These are phyloP conservation scores for Branchinecta lynchi DNA, from an alignment of 1,140 invertebrate genomes.

Conservation along the genomic window DNA sequence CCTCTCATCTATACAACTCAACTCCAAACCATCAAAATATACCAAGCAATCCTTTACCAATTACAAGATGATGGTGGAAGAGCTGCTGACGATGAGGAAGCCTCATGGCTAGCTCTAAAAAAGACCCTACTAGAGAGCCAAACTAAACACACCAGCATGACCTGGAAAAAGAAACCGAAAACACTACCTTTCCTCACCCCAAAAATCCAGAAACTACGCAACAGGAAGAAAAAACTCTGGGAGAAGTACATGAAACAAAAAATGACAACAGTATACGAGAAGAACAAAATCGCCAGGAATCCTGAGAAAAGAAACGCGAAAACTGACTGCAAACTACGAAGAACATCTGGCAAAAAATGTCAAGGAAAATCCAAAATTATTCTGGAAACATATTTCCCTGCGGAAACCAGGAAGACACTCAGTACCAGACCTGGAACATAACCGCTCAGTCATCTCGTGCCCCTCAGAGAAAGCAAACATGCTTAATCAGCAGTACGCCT, in stretches of 20 bases:
- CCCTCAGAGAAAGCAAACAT: neutral
- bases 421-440: neutral
- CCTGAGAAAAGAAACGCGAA: too few species aligned
- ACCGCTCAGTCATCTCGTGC: neutral
- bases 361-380: too few species aligned
- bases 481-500: conserved; percentile 11
- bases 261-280: conserved; percentile 6
- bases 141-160: conserved; percentile 4
- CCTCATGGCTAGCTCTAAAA: conserved; percentile 5
- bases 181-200: conserved; percentile 1
- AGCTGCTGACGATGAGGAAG: conserved; percentile 1
- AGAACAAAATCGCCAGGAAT: conserved; percentile 5
- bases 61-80: conserved; percentile 9
- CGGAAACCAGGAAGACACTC: neutral
- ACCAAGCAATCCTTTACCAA: too few species aligned
- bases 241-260: conserved; percentile 6
- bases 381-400: too few species aligned
- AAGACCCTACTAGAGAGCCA: conserved; percentile 5
- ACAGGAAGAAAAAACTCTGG: conserved; percentile 9
- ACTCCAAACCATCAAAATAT: conserved; percentile 9
- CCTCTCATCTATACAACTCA: conserved; percentile 6
- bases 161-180: conserved; percentile 2
- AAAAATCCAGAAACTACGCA: conserved; percentile 6
- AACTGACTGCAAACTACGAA: too few species aligned
- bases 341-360: too few species aligned